Percentiles rank a stretch among this genome's conserved stretches.
These are phyloP conservation scores for Euplagia quadripunctaria DNA, from an alignment of 2,888 invertebrate species.

Conservation along the genomic window DNA sequence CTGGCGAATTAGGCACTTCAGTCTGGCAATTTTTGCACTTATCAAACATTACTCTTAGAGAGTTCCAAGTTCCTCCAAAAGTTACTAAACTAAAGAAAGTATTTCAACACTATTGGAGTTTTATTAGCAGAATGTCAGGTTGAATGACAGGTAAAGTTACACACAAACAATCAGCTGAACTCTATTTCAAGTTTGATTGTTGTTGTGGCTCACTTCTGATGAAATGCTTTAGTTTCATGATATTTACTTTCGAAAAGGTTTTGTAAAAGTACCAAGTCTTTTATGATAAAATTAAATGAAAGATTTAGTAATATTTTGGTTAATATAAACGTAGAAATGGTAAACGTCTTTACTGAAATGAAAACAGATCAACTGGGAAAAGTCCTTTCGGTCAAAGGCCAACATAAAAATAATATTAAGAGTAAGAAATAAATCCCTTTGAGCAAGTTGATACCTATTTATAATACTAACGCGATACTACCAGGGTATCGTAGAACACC, in stretches of 20 bases:
- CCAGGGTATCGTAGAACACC: too few relatives aligned
- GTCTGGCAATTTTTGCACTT: too few relatives aligned
- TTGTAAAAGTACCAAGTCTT: neutral
- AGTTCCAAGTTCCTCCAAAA: neutral
- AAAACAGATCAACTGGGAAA: neutral
- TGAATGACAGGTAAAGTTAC: neutral
- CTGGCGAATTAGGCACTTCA: too few relatives aligned
- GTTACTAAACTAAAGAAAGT: neutral
- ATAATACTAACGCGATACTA: too few relatives aligned
- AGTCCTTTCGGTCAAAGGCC: neutral
- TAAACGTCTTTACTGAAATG: neutral
- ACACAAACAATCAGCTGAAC: neutral
- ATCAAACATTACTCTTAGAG: too few relatives aligned
- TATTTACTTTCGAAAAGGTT: neutral
- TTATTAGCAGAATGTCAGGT: neutral
- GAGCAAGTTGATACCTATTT: neutral
- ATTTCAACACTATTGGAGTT: neutral
- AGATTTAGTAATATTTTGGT: neutral
- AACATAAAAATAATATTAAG: too few relatives aligned
- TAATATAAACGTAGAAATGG: neutral
- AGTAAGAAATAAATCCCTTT: neutral
- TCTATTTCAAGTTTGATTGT: neutral
- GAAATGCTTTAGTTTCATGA: neutral
- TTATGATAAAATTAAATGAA: conserved; percentile 8
- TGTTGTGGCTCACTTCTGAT: conserved; percentile 1